phyloP scores from a whole-genome alignment of 1,140 invertebrate genomes.

The Eciton burchellii region DNA sequence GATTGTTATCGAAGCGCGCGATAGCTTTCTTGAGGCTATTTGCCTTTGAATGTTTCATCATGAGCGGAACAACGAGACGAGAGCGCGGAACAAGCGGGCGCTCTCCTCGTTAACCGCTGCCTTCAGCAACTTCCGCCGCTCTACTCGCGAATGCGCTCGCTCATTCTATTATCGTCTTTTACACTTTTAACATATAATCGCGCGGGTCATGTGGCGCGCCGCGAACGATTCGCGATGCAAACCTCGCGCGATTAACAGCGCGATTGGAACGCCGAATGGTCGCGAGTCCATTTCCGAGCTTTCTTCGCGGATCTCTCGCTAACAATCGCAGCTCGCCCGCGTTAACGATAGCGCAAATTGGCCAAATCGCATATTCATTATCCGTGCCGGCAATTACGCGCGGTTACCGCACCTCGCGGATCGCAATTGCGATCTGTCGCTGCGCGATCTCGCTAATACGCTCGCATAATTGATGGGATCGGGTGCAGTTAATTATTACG shows the following conservation, averaged over 20 bases:
- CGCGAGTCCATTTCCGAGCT: background rate
- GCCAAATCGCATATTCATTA: slow-evolving; percentile 34
- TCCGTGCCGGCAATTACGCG: slow-evolving; percentile 13
- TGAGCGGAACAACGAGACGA: too few species aligned
- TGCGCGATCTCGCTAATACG: slow-evolving; percentile 38
- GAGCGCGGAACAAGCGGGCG: too few species aligned
- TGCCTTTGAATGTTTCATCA: too few species aligned
- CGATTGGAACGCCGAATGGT: slow-evolving; percentile 7
- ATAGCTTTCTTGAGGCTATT: too few species aligned
- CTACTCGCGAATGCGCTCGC: background rate
- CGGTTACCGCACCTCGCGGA: slow-evolving; percentile 29
- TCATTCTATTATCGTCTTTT: slow-evolving; percentile 26
- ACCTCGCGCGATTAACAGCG: slow-evolving; percentile 23
- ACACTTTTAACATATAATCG: slow-evolving; percentile 5
- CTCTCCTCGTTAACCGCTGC: too few species aligned
- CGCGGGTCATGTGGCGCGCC: background rate
- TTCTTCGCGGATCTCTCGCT: background rate
- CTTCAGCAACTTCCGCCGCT: background rate
- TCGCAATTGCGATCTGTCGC: slow-evolving; percentile 45
- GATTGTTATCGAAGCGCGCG: too few species aligned
- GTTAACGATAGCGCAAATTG: slow-evolving; percentile 37
- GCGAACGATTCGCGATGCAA: background rate
- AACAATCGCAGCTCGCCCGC: slow-evolving; percentile 6
- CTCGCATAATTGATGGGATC: slow-evolving; percentile 54
- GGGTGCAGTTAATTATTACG: slow-evolving; percentile 50